Evolutionary conservation across 2,888 invertebrate genomes (phyloP).

Genomic region (Drepana falcataria): DNA sequence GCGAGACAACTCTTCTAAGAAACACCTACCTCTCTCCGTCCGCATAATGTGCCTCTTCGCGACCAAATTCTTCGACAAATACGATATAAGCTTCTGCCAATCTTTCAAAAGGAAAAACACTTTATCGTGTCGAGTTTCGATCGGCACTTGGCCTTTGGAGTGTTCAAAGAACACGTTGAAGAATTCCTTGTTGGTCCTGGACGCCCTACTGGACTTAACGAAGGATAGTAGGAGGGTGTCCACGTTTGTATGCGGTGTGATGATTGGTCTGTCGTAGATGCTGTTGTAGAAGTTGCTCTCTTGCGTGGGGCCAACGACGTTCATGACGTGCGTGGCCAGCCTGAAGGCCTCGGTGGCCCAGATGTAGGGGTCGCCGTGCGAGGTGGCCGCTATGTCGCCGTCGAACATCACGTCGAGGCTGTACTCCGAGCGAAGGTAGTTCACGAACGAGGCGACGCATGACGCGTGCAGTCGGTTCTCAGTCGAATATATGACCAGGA

Average conservation of each 20-base stretch:
- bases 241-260: constrained; percentile 48
- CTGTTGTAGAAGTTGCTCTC: constrained; percentile 47
- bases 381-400: constrained; percentile 49
- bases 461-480: constrained; percentile 59
- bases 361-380: constrained; percentile 57
- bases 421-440: constrained; percentile 55
- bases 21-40: constrained; percentile 58
- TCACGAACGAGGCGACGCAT: constrained; percentile 57
- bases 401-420: constrained; percentile 62
- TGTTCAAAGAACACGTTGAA: constrained; percentile 63
- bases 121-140: constrained; percentile 50
- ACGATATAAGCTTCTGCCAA: constrained; percentile 63
- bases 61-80: constrained; percentile 58
- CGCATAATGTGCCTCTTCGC: constrained; percentile 58
- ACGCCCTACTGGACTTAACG: constrained; percentile 34
- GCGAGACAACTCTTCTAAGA: constrained; percentile 57
- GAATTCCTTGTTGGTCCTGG: constrained; percentile 43
- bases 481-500: constrained; percentile 59
- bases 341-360: constrained; percentile 62
- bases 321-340: constrained; percentile 52
- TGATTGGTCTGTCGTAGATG: constrained; percentile 64
- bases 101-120: constrained; percentile 55
- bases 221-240: constrained; percentile 49
- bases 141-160: constrained; percentile 50
- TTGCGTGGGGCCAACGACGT: constrained; percentile 58